Evolutionary conservation across 2,113 vertebrate species (phyloP).

Genomic region (Laticauda laticaudata): DNA sequence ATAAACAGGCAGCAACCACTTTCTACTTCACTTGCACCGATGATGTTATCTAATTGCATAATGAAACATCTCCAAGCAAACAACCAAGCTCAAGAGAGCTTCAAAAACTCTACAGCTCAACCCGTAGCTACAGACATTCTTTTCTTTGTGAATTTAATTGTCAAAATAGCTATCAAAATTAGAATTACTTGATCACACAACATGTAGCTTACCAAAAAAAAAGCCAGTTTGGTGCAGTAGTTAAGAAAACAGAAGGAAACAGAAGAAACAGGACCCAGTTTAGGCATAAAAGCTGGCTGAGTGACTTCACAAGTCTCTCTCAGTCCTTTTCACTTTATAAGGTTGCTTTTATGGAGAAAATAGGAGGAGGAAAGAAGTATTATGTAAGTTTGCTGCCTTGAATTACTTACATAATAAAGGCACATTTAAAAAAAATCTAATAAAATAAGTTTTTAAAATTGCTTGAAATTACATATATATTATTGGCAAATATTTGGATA

Average conservation of each 20-base stretch:
- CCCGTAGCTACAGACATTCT: background rate
- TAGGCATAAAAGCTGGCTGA: no score
- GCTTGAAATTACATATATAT: background rate
- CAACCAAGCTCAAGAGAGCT: background rate
- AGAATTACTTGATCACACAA: background rate
- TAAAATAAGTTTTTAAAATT: background rate
- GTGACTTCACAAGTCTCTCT: no score
- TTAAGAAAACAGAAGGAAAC: no score
- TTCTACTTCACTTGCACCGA: background rate
- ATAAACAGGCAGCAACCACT: background rate
- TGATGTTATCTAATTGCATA: background rate
- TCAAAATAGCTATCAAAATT: background rate
- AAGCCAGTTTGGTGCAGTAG: no score
- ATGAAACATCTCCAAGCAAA: background rate
- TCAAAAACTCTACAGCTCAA: background rate
- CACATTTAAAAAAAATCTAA: no score
- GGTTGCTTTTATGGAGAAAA: no score
- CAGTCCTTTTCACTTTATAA: no score
- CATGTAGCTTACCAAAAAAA: background rate
- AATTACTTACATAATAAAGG: no score
- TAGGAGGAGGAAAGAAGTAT: no score
- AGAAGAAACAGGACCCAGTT: no score
- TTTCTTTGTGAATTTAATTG: background rate
- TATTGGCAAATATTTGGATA: background rate
- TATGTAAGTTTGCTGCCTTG: no score